Conservation (phyloP, 2,113 vertebrate species). For the Euleptes europaea region DNA sequence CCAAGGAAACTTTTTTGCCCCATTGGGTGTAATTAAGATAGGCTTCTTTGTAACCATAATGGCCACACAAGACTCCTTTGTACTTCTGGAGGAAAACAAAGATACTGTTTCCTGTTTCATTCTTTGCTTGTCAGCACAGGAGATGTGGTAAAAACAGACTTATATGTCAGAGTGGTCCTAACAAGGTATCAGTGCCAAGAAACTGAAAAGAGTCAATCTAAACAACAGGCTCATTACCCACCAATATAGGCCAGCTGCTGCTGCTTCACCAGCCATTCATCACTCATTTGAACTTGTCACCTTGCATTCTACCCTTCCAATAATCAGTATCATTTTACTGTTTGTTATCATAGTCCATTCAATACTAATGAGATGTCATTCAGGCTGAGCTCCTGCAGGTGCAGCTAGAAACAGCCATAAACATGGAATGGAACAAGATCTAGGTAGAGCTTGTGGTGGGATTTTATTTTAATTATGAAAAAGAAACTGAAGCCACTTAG, state of each 20-base stretch:
- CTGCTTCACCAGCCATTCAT: conserved; percentile 42
- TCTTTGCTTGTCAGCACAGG: neutral
- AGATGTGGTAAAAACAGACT: neutral
- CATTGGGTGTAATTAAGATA: neutral
- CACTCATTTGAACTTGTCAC: conserved; percentile 45
- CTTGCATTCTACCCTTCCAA: conserved; percentile 42
- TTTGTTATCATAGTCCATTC: conserved; percentile 40
- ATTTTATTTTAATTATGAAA: conserved; percentile 53
- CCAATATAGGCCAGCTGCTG: neutral
- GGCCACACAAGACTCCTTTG: neutral
- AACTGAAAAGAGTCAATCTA: neutral
- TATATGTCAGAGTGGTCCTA: neutral
- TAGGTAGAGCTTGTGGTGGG: neutral
- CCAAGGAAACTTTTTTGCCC: neutral
- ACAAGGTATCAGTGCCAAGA: neutral
- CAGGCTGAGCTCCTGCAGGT: conserved; percentile 7
- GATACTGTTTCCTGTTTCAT: neutral
- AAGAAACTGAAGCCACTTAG: conserved; percentile 31
- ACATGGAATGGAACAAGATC: neutral
- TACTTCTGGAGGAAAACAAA: neutral
- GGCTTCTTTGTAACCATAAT: neutral
- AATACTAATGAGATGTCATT: conserved; percentile 18
- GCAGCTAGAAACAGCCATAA: neutral
- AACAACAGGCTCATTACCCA: conserved; percentile 18
- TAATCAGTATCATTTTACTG: conserved; percentile 24